A percentile compares a stretch with the other conserved stretches of the same genome.
phyloP scores from a whole-genome alignment of 2,888 invertebrate species.

The Tuberolachnus salignus region DNA sequence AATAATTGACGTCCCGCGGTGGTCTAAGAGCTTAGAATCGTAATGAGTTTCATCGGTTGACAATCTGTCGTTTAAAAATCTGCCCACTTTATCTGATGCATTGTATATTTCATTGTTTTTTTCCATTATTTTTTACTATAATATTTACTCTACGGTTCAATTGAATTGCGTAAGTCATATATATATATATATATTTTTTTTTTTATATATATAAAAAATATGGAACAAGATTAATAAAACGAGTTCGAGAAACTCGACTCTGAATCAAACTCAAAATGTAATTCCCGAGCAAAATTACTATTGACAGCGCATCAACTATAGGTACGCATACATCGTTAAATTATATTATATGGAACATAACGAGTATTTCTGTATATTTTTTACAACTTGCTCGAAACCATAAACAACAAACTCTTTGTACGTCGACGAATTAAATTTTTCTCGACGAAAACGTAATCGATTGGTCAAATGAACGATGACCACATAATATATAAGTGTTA shows the following conservation, averaged over 20 bases:
- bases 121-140: neutral
- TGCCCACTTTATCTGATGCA: conserved; percentile 24
- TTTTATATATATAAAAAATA: conserved; percentile 9
- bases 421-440: no score
- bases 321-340: no score
- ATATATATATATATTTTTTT: neutral
- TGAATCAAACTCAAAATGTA: neutral
- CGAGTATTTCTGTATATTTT: no score
- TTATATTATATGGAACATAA: no score
- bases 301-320: no score
- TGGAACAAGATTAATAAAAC: neutral
- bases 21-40: conserved; percentile 24
- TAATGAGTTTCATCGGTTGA: conserved; percentile 31
- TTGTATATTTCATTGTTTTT: conserved; percentile 16
- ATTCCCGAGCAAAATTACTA: no score
- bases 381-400: no score
- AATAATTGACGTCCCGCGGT: conserved; percentile 22
- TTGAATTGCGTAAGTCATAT: neutral
- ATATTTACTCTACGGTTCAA: conserved; percentile 3
- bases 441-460: no score
- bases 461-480: no score
- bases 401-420: no score
- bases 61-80: conserved; percentile 35
- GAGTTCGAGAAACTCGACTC: neutral
- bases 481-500: no score